Base-by-base conservation (phyloP, 92 coral and sea anemone species). In the Virgularia gustaviana region DNA sequence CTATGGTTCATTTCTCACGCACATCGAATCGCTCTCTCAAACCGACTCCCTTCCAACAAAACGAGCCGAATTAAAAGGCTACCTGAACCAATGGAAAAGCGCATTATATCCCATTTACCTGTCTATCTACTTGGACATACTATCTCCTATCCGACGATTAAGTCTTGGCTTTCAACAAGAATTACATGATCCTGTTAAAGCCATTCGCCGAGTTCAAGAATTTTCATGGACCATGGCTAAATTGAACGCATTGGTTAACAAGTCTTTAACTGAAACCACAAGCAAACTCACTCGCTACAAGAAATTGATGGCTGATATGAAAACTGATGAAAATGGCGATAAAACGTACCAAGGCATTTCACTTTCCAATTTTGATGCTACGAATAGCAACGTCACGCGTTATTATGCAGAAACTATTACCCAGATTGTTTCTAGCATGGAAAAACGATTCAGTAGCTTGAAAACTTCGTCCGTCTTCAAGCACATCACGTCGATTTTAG, bases 371-470 rank as follows among this genome's bases (percentile, higher is more conserved):
- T 39, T 39, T 15, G 45, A 53, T 28, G 6, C 28, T 2, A 25
- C 2, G 19, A 53, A 53, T 53, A 1, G 23, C 18, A 0, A 53
- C 23, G 60, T 53, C 10, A 12, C 60, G 7, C 19, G 28, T 22
- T 16, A 22, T 18, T 53, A 53, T 22, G 51, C 51, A 13, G 51
- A 43, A 22, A 43, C 51, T 1, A 43, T 4, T 13, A 43, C 4
- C n/a, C 60, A 53, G 23, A 53, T 53, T 53, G 60, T 53, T 53
- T 53, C 23, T 12, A 53, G 60, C 60, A 53, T 53, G 60, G 60
- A 53, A 15, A 53, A 53, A 28, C 10, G 60, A 12, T 53, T 9
- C 28, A 18, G 28, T 2, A 28, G 23, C 28, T 53, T 53, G 27
- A 18, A 22, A 53, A 28, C 2, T 10, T 53, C 60, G 2, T 2